Percentiles rank a stretch among this genome's conserved stretches.
Conservation (phyloP, 2,113 vertebrate species). For the Apaloderma vittatum region DNA sequence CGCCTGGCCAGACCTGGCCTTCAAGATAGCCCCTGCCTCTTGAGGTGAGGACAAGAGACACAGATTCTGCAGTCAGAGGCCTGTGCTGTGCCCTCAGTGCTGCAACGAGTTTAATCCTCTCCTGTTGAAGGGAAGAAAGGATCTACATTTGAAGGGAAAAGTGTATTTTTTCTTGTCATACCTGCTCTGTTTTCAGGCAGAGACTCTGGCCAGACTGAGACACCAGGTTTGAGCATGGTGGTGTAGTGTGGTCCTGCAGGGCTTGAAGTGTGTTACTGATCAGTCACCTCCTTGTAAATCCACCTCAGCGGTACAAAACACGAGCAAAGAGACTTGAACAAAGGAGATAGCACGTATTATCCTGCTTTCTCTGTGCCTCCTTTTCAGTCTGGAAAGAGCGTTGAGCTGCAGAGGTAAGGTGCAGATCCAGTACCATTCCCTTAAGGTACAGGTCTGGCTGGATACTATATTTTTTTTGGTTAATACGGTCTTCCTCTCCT, state of each 20-base stretch:
- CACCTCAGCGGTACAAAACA: neutral
- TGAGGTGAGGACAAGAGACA: accelerated
- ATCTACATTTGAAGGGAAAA: neutral
- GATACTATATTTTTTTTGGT: neutral
- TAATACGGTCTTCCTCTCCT: neutral
- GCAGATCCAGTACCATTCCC: accelerated
- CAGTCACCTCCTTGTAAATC: neutral
- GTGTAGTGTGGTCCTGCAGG: accelerated
- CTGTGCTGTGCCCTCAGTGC: neutral
- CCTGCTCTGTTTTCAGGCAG: accelerated
- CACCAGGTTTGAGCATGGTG: accelerated
- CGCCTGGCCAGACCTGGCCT: too few relatives aligned
- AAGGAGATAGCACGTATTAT: neutral
- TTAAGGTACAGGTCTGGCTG: accelerated
- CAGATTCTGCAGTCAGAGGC: accelerated
- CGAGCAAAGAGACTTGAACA: neutral
- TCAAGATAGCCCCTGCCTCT: accelerated
- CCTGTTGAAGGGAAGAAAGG: accelerated
- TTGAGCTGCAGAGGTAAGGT: neutral
- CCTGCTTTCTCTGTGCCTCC: neutral
- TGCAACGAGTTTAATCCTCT: neutral
- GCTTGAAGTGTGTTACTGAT: accelerated
- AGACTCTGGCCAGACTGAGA: accelerated
- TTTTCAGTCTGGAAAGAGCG: neutral
- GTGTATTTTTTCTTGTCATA: accelerated